These are phyloP conservation scores for Muscicapa adusta DNA, from an alignment of 2,113 vertebrate species.

Conservation along the genomic window DNA sequence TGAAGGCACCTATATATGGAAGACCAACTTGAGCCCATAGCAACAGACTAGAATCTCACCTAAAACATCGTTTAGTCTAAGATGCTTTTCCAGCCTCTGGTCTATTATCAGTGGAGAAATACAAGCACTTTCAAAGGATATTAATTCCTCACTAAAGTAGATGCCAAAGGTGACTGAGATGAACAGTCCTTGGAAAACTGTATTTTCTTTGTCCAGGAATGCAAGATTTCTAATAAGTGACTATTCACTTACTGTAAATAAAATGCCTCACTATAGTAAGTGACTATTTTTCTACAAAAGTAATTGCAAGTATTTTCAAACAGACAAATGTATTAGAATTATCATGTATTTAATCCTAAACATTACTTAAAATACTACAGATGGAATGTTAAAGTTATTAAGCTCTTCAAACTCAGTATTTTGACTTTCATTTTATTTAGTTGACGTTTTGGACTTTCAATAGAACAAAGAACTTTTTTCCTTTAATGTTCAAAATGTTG, in stretches of 20 bases:
- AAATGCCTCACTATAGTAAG: neutral
- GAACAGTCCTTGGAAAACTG: neutral
- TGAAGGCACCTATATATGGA: neutral
- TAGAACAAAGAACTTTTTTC: neutral
- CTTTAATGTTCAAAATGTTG: neutral
- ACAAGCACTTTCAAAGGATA: neutral
- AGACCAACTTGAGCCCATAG: neutral
- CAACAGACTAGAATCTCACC: neutral
- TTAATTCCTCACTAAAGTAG: neutral
- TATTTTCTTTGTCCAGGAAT: neutral
- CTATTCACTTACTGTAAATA: neutral
- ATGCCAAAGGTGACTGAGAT: neutral
- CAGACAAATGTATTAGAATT: neutral
- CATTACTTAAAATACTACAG: neutral
- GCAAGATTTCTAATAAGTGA: neutral
- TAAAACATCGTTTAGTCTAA: neutral
- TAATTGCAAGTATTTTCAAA: neutral
- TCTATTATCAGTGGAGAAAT: neutral
- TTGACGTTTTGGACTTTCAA: constrained; percentile 2
- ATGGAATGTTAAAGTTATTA: neutral
- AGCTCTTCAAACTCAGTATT: neutral
- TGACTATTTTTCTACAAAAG: neutral
- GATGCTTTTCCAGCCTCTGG: neutral
- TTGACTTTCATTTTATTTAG: neutral
- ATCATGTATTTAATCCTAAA: neutral